Percentiles rank a stretch among this genome's conserved stretches.
Evolutionary conservation across 2,113 vertebrate genomes (phyloP).

Genomic region (Neotoma lepida): DNA sequence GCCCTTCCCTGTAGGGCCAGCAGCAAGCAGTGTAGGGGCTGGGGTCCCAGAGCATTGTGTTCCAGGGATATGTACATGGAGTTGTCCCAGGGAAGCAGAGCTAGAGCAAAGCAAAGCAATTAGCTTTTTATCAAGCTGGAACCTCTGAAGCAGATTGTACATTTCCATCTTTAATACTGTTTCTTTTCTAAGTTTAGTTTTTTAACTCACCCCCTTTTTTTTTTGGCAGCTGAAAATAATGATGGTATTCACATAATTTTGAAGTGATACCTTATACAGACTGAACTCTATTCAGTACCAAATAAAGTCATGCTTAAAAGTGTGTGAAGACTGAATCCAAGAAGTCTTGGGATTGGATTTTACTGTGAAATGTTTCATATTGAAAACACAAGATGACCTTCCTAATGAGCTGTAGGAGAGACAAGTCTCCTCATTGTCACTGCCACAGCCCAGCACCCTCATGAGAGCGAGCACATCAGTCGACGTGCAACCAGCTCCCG

Average conservation of each 20-base stretch:
- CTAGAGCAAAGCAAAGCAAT: too few species aligned
- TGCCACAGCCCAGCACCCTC: slow-evolving; percentile 83
- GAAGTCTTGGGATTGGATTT: slow-evolving; percentile 86
- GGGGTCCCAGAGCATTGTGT: background rate
- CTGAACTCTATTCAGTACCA: slow-evolving; percentile 77
- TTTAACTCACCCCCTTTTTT: background rate
- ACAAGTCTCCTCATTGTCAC: slow-evolving; percentile 83
- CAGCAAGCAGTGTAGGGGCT: background rate
- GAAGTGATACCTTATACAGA: slow-evolving; percentile 88
- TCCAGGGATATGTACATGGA: too few species aligned
- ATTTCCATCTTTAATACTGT: background rate
- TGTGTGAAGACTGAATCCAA: slow-evolving; percentile 83
- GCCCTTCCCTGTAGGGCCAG: too few species aligned
- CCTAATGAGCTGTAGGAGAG: slow-evolving; percentile 84
- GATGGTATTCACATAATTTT: slow-evolving; percentile 96
- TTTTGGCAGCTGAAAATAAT: slow-evolving; percentile 91
- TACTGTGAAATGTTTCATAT: slow-evolving; percentile 90
- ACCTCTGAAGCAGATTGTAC: background rate
- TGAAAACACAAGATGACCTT: slow-evolving; percentile 89
- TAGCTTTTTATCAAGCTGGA: background rate
- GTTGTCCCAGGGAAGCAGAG: background rate
- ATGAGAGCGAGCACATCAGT: slow-evolving; percentile 73
- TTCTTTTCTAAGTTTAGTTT: background rate
- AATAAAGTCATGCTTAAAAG: slow-evolving; percentile 84
- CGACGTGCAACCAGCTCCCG: slow-evolving; percentile 73